Base-by-base conservation (phyloP, 2,888 invertebrate genomes). In the Noctua comes region DNA sequence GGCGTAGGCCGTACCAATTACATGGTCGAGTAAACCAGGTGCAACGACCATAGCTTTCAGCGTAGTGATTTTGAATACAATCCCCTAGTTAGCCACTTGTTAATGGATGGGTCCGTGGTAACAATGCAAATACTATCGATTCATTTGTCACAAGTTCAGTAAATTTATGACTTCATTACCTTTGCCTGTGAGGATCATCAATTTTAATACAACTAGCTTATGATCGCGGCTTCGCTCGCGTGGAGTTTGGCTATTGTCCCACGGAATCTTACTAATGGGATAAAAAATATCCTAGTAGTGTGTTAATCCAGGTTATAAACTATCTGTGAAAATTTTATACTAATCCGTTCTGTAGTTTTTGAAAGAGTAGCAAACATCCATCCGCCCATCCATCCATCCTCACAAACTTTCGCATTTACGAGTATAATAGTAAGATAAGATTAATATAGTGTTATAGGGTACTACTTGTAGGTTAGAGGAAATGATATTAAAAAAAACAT, bases 21-120 rank as follows among this genome's bases (percentile, higher is more conserved):
- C 91, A 93, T 89, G 95, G 90, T 95, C 90, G 94, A 94, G 93
- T 95, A 92, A 88, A 85, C 88, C 90, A 90, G 89, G 91, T 91
- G 92, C 92, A 93, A 89, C 88, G 90, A 91, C 92, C 92, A 91
- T 92, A 85, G 86, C 90, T 89, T 90, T 91, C 83, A 87, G 64
- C 78, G 68, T 89, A 88, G 89, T 90, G 85, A 89, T 91, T 93
- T 91, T 89, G 91, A 92, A 93, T 92, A 93, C 93, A 92, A 93
- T 93, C 81, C 90, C 82, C 79, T 89, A 86, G 85, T 90, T 90
- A 89, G 77, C 82, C 93, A 94, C 92, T 94, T 93, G 92, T 86
- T 92, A 91, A 92, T 92, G 89, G 88, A 92, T 90, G 78, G 73
- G 79, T 69, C 77, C 72, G 73, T 73, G 71, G 73, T 72, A 84